Conservation (phyloP, 1,140 invertebrate species). For the Caerostris extrusa region DNA sequence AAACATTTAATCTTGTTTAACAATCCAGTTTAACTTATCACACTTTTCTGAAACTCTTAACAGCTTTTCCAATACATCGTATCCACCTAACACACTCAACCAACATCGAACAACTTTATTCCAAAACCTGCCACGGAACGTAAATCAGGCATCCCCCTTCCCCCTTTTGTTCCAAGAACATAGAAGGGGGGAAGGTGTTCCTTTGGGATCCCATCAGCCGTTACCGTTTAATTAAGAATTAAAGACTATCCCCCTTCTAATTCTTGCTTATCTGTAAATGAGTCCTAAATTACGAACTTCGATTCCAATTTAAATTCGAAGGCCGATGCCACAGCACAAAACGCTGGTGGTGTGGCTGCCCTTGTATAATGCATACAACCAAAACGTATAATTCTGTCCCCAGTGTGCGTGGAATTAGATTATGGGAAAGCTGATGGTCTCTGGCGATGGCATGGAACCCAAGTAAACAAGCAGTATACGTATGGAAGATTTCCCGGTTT, state of each 20-base stretch:
- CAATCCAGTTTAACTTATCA: no score
- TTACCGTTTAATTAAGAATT: conserved; percentile 70
- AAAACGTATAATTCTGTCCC: conserved; percentile 38
- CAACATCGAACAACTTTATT: neutral
- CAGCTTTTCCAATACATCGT: no score
- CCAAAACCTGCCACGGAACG: conserved; percentile 16
- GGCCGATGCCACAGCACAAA: neutral
- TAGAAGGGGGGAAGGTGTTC: neutral
- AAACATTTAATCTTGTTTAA: no score
- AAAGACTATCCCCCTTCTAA: conserved; percentile 47
- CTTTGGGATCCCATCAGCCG: neutral
- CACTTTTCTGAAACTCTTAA: no score
- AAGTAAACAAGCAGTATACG: neutral
- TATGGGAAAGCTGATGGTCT: neutral
- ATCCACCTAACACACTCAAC: neutral
- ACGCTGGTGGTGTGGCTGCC: neutral
- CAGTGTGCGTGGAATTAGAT: conserved; percentile 27
- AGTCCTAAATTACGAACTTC: conserved; percentile 36
- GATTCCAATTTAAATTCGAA: conserved; percentile 56
- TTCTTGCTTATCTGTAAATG: conserved; percentile 62
- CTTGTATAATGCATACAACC: neutral
- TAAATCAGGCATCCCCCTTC: neutral
- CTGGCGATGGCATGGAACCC: neutral
- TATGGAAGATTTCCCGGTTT: neutral
- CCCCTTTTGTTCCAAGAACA: neutral